Evolutionary conservation across 2,113 vertebrate genomes (phyloP), one percentile per base, ranked within the genome.

Genomic region (Leucoraja erinaceus): DNA sequence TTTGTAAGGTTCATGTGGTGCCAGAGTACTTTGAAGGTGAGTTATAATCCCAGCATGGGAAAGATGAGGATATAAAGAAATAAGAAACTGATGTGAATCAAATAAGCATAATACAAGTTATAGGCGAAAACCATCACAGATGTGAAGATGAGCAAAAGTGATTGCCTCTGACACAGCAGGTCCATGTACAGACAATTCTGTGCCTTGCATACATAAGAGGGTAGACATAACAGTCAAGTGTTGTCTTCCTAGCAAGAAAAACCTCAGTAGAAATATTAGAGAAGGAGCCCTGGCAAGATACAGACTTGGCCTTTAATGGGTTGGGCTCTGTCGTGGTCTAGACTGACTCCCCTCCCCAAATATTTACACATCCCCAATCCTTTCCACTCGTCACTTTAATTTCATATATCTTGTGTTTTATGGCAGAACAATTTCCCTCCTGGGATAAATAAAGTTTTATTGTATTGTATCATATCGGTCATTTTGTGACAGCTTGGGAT

Each of bases 1-100:
- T 86, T 83, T 61, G 56, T 5, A 7, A 6, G 12, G 28, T 16
- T 16, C 83, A 8, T 63, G 12, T 63, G 83, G n/a, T 0, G 14
- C 59, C 83, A 5, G 10, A 61, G 28, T 31, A 14, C 61, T 63
- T 88, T 88, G 56, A 88, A 88, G 59, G 59, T 88, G 59, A 88
- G n/a, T 63, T 88, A n/a, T 88, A 63, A 88, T 88, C 83, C 11
- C 59, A 88, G 59, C 83, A 31, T 88, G 83, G 28, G 5, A 31
- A 66, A 88, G 31, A 83, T 63, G 12, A 63, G n/a, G 28, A 63
- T 88, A 63, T 88, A 88, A 88, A 61, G 28, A 31, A 88, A 63
- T 14, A 81, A 79, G 22, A 12, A 79, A 6, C 33, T n/a, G 63
- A 66, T 63, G n/a, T n/a, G 61, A 61, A 31, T 63, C 56, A 16